Conservation (phyloP, 1,140 invertebrate species). For the Oppia nitens region DNA sequence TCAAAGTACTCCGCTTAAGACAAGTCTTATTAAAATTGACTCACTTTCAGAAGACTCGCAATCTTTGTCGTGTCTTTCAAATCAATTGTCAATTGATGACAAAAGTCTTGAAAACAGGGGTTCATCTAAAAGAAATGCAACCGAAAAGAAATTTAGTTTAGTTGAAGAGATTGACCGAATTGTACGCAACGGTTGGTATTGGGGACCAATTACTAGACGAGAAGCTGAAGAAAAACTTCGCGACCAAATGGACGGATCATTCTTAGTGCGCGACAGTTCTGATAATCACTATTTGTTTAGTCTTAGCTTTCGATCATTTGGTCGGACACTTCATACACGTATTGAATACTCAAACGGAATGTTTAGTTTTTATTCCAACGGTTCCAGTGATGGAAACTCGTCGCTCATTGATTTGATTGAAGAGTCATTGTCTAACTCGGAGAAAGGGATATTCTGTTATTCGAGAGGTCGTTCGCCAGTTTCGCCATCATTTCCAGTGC, state of each 20-base stretch:
- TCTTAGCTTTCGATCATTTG: slow-evolving; percentile 82
- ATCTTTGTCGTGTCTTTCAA: not conserved
- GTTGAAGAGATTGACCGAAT: not conserved
- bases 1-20: too few relatives aligned
- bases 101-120: not conserved
- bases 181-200: slow-evolving; percentile 61
- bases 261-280: slow-evolving; percentile 86
- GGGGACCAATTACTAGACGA: slow-evolving; percentile 85
- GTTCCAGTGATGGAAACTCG: slow-evolving; percentile 33
- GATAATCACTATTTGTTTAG: slow-evolving; percentile 95
- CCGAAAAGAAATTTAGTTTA: not conserved
- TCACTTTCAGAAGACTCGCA: not conserved
- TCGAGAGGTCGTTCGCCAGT: slow-evolving; percentile 44
- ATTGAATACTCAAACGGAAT: slow-evolving; percentile 95
- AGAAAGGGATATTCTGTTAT: slow-evolving; percentile 52
- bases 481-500: slow-evolving; percentile 48
- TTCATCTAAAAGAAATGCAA: not conserved
- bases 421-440: slow-evolving; percentile 47
- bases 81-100: not conserved
- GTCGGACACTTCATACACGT: slow-evolving; percentile 75
- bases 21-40: too few relatives aligned
- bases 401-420: slow-evolving; percentile 50
- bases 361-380: slow-evolving; percentile 56
- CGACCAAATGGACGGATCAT: slow-evolving; percentile 75
- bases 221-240: slow-evolving; percentile 83